Evolutionary conservation across 2,113 vertebrate species (phyloP).

Genomic region (Erythrocercus mccallii): DNA sequence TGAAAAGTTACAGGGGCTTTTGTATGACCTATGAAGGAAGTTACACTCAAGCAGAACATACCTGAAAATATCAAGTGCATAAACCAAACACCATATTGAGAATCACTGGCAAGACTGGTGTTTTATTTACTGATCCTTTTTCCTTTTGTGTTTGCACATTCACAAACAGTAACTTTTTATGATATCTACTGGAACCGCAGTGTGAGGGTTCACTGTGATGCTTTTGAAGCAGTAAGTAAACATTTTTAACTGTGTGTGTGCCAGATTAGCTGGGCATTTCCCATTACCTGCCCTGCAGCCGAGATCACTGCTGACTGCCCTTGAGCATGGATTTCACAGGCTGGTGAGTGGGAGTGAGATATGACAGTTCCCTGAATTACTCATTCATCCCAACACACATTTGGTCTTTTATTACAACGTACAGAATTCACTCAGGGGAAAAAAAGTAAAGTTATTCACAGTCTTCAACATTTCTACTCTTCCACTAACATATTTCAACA

Average conservation of each 20-base stretch:
- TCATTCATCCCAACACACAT: not conserved
- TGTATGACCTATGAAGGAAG: not conserved
- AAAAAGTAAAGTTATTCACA: not conserved
- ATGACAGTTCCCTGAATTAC: not conserved
- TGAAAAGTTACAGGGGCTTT: not conserved
- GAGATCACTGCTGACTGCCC: not conserved
- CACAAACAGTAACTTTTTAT: not conserved
- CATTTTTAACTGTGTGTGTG: not conserved
- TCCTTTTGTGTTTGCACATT: not conserved
- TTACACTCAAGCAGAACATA: not conserved
- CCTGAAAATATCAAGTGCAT: not conserved
- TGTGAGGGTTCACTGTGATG: not conserved
- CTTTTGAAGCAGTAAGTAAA: not conserved
- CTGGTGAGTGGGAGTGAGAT: not conserved
- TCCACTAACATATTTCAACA: not conserved
- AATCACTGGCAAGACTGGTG: not conserved
- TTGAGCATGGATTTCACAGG: not conserved
- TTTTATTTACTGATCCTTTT: conserved; percentile 6
- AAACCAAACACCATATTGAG: not conserved
- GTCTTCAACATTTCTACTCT: not conserved
- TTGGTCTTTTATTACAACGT: not conserved
- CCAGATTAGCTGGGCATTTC: not conserved
- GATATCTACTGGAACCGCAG: not conserved
- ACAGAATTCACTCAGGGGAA: not conserved
- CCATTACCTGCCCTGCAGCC: not conserved